Percentiles rank a stretch among this genome's conserved stretches.
phyloP scores from a whole-genome alignment of 2,797 vertebrate genomes.

The Micropoecilia bifurca region DNA sequence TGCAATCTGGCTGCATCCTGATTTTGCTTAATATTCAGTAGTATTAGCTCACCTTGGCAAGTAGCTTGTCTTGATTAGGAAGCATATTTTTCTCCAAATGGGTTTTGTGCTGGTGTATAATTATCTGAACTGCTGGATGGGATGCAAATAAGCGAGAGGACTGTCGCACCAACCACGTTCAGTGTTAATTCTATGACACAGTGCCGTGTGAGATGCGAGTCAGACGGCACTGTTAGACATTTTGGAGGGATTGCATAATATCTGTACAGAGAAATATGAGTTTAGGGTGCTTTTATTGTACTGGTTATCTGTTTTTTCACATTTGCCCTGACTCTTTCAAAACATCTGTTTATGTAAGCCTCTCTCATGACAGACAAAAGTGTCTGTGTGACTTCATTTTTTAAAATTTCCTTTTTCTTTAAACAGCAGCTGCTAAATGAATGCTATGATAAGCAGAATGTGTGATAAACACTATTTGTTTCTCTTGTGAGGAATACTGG shows the following conservation, averaged over 20 bases:
- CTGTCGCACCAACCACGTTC: slow-evolving; percentile 12
- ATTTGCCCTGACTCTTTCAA: not conserved
- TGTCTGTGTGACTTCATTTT: not conserved
- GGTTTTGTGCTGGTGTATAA: not conserved
- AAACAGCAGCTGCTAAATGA: slow-evolving; percentile 27
- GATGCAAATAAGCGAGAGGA: slow-evolving; percentile 3
- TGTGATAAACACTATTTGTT: not conserved
- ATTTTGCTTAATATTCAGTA: not conserved
- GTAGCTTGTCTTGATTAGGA: not conserved
- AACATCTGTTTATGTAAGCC: not conserved
- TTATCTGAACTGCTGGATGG: slow-evolving; percentile 19
- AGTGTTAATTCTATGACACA: slow-evolving; percentile 3
- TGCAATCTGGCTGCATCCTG: not conserved
- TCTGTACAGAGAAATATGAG: not conserved
- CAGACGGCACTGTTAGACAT: slow-evolving; percentile 12
- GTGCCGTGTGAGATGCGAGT: slow-evolving; percentile 11
- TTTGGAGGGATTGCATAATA: not conserved
- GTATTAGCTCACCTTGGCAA: not conserved
- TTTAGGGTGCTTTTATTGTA: slow-evolving; percentile 4
- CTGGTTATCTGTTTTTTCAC: not conserved
- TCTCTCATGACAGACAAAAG: not conserved
- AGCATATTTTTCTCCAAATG: slow-evolving; percentile 5
- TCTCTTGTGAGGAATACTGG: not conserved
- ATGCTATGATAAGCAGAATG: not conserved
- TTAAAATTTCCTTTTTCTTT: not conserved